phyloP scores from a whole-genome alignment of 2,888 invertebrate species.

The Coenonympha glycerion region DNA sequence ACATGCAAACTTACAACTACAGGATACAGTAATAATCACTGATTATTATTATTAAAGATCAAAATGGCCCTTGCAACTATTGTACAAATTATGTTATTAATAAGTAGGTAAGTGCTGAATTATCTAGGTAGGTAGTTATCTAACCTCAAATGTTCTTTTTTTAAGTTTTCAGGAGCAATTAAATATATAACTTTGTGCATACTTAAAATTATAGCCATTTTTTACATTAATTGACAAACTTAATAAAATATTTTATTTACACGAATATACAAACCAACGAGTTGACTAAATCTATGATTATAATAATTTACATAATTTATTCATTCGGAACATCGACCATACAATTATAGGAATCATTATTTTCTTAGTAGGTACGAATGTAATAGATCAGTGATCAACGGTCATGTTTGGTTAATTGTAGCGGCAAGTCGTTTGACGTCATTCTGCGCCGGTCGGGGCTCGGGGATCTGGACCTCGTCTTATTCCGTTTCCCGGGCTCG shows the following conservation, averaged over 20 bases:
- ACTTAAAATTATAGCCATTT: constrained; percentile 44
- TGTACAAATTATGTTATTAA: no score
- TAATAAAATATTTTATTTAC: constrained; percentile 60
- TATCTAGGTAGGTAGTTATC: no score
- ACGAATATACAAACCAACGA: constrained; percentile 60
- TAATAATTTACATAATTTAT: constrained; percentile 57
- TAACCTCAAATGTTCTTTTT: constrained; percentile 16
- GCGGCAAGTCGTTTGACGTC: constrained; percentile 73
- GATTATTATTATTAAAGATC: no score
- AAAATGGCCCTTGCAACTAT: constrained; percentile 8
- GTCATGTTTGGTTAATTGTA: constrained; percentile 84
- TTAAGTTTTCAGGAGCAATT: constrained; percentile 27
- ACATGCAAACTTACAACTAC: no score
- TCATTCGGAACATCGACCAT: constrained; percentile 52
- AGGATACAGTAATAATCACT: no score
- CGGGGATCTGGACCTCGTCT: constrained; percentile 64
- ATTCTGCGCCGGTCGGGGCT: constrained; percentile 57
- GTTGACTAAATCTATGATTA: constrained; percentile 39
- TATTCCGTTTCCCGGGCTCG: constrained; percentile 68
- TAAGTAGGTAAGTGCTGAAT: no score
- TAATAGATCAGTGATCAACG: constrained; percentile 66
- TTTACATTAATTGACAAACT: constrained; percentile 57
- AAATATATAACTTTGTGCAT: constrained; percentile 53
- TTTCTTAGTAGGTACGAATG: constrained; percentile 53
- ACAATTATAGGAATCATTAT: constrained; percentile 54